Conservation (phyloP, 2,888 invertebrate species). For the Sceliomorpha sp. region DNA sequence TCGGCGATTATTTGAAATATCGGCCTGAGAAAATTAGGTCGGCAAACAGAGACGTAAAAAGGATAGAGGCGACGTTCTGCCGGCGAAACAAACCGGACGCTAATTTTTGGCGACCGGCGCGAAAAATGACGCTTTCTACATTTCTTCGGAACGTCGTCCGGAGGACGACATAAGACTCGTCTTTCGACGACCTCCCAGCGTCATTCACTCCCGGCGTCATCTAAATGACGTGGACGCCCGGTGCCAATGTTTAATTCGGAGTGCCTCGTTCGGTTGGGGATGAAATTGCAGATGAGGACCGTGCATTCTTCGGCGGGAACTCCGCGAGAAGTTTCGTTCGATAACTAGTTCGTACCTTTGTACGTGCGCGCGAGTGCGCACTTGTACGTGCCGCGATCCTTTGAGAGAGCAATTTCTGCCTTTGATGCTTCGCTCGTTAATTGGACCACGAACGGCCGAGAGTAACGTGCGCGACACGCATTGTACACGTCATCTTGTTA, state of each 20-base stretch:
- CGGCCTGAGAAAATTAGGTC: slow-evolving; percentile 29
- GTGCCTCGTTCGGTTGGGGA: slow-evolving; percentile 16
- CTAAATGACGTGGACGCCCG: too few species aligned
- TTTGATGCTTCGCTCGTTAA: slow-evolving; percentile 46
- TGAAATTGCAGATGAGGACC: slow-evolving; percentile 27
- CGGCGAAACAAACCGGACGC: too few species aligned
- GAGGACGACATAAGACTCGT: not conserved
- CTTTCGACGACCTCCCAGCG: too few species aligned
- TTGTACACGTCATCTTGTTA: slow-evolving; percentile 39
- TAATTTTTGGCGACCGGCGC: too few species aligned
- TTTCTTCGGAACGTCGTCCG: not conserved
- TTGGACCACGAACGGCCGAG: slow-evolving; percentile 33
- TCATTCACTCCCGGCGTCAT: too few species aligned
- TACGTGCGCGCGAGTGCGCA: slow-evolving; percentile 1
- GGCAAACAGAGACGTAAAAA: slow-evolving; percentile 18
- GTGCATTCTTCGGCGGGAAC: slow-evolving; percentile 29
- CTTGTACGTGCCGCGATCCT: slow-evolving; percentile 28
- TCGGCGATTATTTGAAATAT: slow-evolving; percentile 18
- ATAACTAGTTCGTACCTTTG: slow-evolving; percentile 28
- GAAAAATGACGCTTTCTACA: slow-evolving; percentile 4
- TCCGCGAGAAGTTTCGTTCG: slow-evolving; percentile 27
- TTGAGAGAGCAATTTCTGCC: slow-evolving; percentile 46
- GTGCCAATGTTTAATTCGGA: slow-evolving; percentile 8
- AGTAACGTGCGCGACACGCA: slow-evolving; percentile 18
- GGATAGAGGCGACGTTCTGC: too few species aligned